A percentile compares a stretch with the other conserved stretches of the same genome.
Evolutionary conservation across 2,113 vertebrate genomes (phyloP).

Genomic region (Stegostoma tigrinum): DNA sequence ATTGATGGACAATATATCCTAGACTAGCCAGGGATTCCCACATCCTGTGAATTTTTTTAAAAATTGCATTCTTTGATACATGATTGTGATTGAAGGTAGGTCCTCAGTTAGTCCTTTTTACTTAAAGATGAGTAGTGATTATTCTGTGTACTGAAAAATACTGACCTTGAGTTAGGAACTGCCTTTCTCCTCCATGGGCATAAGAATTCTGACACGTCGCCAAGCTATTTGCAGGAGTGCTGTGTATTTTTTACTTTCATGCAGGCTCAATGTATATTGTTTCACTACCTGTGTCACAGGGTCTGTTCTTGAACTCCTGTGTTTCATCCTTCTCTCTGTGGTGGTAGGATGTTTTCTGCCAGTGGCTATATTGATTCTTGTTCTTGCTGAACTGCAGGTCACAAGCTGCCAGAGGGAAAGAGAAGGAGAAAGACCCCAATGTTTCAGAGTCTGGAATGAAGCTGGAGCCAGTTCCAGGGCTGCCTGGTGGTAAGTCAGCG

Average conservation of each 20-base stretch:
- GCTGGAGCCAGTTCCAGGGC: conserved; percentile 85
- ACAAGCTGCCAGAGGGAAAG: conserved; percentile 85
- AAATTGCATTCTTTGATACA: background rate
- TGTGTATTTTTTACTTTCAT: background rate
- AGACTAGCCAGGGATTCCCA: too few relatives aligned
- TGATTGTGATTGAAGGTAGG: background rate
- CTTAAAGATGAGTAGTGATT: background rate
- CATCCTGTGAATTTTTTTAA: too few relatives aligned
- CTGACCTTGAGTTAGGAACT: too few relatives aligned
- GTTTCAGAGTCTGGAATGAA: conserved; percentile 80
- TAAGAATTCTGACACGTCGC: background rate
- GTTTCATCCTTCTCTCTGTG: background rate
- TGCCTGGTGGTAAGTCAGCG: conserved; percentile 71
- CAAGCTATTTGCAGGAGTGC: background rate
- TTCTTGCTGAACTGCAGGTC: conserved; percentile 58
- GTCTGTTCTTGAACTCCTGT: background rate
- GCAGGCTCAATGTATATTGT: background rate
- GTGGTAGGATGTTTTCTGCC: background rate
- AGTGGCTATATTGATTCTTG: background rate
- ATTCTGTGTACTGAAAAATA: too few relatives aligned
- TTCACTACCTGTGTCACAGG: too few relatives aligned
- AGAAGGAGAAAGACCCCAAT: conserved; percentile 72
- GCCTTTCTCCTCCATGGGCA: too few relatives aligned
- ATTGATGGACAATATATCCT: too few relatives aligned
- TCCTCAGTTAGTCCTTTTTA: background rate